Evolutionary conservation across 1,140 invertebrate species (phyloP), one percentile per base, ranked within the genome.

Genomic region (Anastatus disparis): DNA sequence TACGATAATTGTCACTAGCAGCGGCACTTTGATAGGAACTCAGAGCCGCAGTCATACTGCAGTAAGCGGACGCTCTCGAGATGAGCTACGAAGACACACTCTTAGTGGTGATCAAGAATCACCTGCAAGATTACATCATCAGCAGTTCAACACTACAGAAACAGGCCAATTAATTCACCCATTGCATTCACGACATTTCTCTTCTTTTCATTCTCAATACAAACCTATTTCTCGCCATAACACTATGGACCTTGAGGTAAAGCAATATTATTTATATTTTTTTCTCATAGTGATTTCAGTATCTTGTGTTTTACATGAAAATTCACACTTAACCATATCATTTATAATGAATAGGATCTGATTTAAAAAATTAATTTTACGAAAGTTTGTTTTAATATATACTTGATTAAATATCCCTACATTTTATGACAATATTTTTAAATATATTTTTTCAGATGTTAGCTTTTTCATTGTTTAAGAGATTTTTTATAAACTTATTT

Each of bases 171-270:
- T 87, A 53, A 86, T 89, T 66, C 86, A 86, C 70, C 86, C 89
- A 55, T 81, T 89, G 22, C 89, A 91, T 79, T 87, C 91, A 20
- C 83, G 83, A 76, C 84, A 84, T 74, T 71, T 85, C 69, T 82
- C 84, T 72, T 81, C 81, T 62, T 87, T 87, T 40, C 90, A 91
- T 80, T 80, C 82, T 66, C 85, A 83, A 48, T 83, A 87, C 79
- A 85, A 83, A n/a, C 85, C 88, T 71, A 85, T 85, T 27, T 85
- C 88, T 35, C 80, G 56, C 81, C 84, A 89, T 58, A 86, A 89
- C 35, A 90, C 90, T 65, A 91, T 92, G 91, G 91, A 92, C 79
- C 84, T 92, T 70, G 91, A 92, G 88, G 91, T 92, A 81, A 87
- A 80, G n/a, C 29, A n/a, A n/a, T n/a, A n/a, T n/a, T n/a, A n/a